A percentile compares a stretch with the other conserved stretches of the same genome.
Evolutionary conservation across 2,113 vertebrate genomes (phyloP).

Genomic region (Oostethus manadensis): DNA sequence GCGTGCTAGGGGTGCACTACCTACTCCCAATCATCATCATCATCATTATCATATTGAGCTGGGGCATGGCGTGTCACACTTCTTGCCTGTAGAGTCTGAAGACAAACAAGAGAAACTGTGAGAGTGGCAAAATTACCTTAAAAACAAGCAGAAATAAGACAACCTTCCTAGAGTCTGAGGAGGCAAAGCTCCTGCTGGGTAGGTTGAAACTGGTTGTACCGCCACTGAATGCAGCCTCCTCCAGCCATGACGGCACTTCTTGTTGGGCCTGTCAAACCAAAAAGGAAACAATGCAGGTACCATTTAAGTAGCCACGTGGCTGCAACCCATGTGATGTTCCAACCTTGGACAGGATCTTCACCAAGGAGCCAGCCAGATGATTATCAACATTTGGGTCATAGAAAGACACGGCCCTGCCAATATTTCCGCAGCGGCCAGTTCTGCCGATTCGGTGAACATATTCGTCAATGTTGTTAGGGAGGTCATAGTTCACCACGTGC

Average conservation of each 20-base stretch:
- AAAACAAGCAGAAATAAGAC: background rate
- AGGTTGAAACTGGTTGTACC: slow-evolving; percentile 44
- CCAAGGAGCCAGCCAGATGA: slow-evolving; percentile 73
- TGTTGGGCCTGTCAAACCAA: slow-evolving; percentile 81
- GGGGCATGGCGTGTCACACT: background rate
- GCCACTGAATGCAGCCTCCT: slow-evolving; percentile 75
- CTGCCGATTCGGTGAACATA: slow-evolving; percentile 94
- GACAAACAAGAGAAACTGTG: background rate
- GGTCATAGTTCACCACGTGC: slow-evolving; percentile 91
- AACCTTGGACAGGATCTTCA: slow-evolving; percentile 85
- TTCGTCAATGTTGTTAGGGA: slow-evolving; percentile 84
- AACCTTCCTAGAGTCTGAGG: slow-evolving; percentile 78
- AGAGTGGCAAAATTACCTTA: background rate
- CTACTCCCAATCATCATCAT: slow-evolving; percentile 66
- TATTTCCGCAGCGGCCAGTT: slow-evolving; percentile 92
- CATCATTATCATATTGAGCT: slow-evolving; percentile 27
- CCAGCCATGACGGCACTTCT: slow-evolving; percentile 86
- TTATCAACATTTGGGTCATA: slow-evolving; percentile 76
- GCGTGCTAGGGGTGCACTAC: background rate
- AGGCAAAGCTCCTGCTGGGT: slow-evolving; percentile 56
- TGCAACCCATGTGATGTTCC: background rate
- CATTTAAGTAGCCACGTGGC: background rate
- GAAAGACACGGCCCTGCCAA: slow-evolving; percentile 83
- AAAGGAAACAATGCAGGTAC: background rate
- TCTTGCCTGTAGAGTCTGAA: slow-evolving; percentile 16